Conservation (phyloP, 2,113 vertebrate genomes). For the Perccottus glenii region DNA sequence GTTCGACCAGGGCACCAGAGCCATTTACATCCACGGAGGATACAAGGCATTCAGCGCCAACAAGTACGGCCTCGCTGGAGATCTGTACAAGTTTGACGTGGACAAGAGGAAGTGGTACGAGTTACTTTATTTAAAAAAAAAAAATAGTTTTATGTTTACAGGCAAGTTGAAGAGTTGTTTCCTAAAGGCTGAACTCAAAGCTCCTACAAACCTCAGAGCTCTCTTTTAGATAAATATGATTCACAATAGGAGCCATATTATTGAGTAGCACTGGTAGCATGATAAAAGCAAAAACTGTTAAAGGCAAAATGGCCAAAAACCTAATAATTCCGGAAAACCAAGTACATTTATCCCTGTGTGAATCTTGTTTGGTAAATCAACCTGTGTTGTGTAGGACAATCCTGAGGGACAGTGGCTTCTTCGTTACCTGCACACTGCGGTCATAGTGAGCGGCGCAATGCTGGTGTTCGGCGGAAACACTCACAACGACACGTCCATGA, state of each 20-base stretch:
- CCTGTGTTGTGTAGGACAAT: constrained; percentile 84
- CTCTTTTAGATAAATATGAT: too few relatives aligned
- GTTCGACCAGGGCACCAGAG: constrained; percentile 84
- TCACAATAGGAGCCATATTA: too few relatives aligned
- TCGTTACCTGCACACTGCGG: constrained; percentile 95
- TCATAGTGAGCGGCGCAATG: constrained; percentile 90
- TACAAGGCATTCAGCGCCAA: constrained; percentile 98
- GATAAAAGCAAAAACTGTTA: too few relatives aligned
- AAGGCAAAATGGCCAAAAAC: too few relatives aligned
- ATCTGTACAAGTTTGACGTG: constrained; percentile 92
- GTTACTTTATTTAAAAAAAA: too few relatives aligned
- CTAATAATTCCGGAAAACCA: too few relatives aligned
- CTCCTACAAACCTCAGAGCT: too few relatives aligned
- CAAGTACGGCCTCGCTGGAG: constrained; percentile 93
- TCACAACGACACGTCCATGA: constrained; percentile 98
- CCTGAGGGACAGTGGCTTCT: constrained; percentile 92
- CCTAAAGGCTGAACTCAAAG: too few relatives aligned
- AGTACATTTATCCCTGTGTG: too few relatives aligned
- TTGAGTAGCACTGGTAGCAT: too few relatives aligned
- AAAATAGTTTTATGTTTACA: too few relatives aligned
- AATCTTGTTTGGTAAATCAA: not conserved
- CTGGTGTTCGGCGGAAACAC: constrained; percentile 98
- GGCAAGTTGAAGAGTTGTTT: too few relatives aligned
- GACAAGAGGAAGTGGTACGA: constrained; percentile 87
- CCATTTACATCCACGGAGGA: constrained; percentile 92